Evolutionary conservation across 2,888 invertebrate genomes (phyloP).

Genomic region (Tenthredo mesomela): DNA sequence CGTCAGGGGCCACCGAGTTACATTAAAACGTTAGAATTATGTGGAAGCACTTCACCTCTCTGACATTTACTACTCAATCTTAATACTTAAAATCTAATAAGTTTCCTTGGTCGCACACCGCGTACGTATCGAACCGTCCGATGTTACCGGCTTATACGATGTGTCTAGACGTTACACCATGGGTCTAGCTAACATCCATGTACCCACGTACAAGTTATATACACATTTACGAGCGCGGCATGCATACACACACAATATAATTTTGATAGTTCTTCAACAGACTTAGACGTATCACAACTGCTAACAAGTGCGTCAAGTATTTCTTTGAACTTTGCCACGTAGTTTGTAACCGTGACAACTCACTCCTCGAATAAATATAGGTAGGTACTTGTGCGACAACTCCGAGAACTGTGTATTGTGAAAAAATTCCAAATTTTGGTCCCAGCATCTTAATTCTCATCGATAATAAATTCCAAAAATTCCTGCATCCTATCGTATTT

Average conservation of each 20-base stretch:
- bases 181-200: constrained; percentile 9
- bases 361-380: background rate
- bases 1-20: constrained; percentile 47
- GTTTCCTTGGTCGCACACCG: constrained; percentile 46
- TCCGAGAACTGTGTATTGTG: background rate
- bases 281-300: constrained; percentile 42
- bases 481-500: constrained; percentile 22
- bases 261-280: constrained; percentile 41
- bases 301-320: constrained; percentile 42
- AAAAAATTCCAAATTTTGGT: background rate
- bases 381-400: background rate
- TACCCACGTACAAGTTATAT: constrained; percentile 5
- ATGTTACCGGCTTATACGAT: constrained; percentile 24
- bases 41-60: constrained; percentile 52
- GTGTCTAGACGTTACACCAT: constrained; percentile 21
- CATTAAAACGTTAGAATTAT: constrained; percentile 52
- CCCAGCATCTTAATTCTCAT: background rate
- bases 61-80: constrained; percentile 53
- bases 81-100: constrained; percentile 53
- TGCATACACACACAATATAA: background rate
- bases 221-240: constrained; percentile 24
- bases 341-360: constrained; percentile 39
- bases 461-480: background rate
- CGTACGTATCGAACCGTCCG: constrained; percentile 10
- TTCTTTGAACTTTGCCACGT: constrained; percentile 41